These are phyloP conservation scores for Balearica regulorum DNA, from an alignment of 2,797 vertebrate species.

Conservation along the genomic window DNA sequence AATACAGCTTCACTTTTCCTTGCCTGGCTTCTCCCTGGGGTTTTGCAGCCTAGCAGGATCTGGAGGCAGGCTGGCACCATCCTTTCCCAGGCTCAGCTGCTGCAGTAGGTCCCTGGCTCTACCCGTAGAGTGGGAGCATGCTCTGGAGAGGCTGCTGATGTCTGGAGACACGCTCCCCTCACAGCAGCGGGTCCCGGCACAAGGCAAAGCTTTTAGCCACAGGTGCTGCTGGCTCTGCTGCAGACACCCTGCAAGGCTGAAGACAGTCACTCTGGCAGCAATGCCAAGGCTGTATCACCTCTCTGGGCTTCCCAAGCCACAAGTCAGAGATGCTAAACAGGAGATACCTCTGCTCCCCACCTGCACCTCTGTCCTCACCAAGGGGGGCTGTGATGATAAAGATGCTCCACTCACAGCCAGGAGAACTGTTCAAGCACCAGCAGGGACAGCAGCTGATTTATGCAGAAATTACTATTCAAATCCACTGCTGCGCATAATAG, in stretches of 20 bases:
- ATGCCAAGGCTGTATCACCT: not conserved
- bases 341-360: fast-evolving
- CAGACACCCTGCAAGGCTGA: not conserved
- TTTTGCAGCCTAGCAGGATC: not conserved
- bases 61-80: fast-evolving
- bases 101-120: not conserved
- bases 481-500: not conserved
- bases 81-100: not conserved
- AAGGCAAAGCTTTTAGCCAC: not conserved
- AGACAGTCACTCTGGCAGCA: fast-evolving
- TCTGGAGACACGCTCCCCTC: not conserved
- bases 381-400: not conserved
- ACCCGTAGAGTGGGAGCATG: fast-evolving
- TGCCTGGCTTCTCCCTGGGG: not conserved
- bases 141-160: not conserved
- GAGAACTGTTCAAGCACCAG: not conserved
- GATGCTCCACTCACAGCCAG: not conserved
- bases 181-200: not conserved
- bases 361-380: not conserved
- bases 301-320: not conserved
- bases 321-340: too few species aligned
- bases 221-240: not conserved
- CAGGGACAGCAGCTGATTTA: not conserved
- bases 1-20: not conserved
- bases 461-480: not conserved